phyloP scores from a whole-genome alignment of 2,888 invertebrate species.

The Ormyrus nitidulus region DNA sequence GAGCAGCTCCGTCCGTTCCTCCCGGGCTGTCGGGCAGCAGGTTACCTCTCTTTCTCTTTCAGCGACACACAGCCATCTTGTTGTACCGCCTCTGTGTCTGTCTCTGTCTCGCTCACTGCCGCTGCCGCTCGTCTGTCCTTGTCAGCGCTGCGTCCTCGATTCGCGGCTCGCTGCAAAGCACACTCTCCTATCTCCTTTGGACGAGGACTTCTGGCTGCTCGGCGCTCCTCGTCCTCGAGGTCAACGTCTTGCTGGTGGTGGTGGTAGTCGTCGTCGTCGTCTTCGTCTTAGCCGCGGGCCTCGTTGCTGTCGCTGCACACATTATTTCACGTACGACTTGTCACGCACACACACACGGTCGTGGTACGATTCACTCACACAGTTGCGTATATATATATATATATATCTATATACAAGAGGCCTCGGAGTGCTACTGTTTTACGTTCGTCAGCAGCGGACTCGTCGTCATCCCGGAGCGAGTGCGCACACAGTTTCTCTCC shows the following conservation, averaged over 20 bases:
- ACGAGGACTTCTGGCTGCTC: background rate
- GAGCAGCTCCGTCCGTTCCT: background rate
- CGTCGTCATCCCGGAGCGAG: background rate
- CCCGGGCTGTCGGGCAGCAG: background rate
- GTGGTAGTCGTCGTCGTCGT: background rate
- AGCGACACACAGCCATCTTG: conserved; percentile 70
- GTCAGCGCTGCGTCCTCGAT: conserved; percentile 19
- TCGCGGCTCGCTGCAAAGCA: background rate
- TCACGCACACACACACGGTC: too few relatives aligned
- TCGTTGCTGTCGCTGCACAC: too few relatives aligned
- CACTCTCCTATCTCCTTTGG: too few relatives aligned
- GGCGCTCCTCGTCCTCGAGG: background rate
- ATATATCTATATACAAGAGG: too few relatives aligned
- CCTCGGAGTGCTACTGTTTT: too few relatives aligned
- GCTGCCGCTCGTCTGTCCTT: background rate
- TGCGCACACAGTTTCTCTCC: background rate
- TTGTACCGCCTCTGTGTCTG: conserved; percentile 58
- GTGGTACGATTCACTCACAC: too few relatives aligned
- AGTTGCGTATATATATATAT: too few relatives aligned
- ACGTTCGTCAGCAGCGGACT: too few relatives aligned
- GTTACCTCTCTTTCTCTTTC: conserved; percentile 58
- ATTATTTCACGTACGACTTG: too few relatives aligned
- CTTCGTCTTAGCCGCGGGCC: background rate
- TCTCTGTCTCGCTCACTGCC: conserved; percentile 51
- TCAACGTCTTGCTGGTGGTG: too few relatives aligned